Evolutionary conservation across 2,113 vertebrate genomes (phyloP).

Genomic region (Ginglymostoma cirratum): DNA sequence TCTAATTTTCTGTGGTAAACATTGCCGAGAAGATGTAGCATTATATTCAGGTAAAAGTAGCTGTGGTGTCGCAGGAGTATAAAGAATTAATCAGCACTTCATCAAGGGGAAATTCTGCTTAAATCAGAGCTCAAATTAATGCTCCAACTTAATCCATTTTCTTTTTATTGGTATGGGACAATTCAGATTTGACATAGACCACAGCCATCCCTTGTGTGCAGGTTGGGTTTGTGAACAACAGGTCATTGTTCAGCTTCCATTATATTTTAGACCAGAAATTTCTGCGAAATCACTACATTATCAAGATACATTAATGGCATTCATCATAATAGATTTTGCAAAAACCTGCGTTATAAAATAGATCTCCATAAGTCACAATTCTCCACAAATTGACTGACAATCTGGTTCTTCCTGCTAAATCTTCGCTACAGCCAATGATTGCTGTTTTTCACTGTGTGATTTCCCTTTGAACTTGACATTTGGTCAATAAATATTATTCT

Average conservation of each 20-base stretch:
- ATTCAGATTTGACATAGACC: background rate
- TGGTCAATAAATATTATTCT: background rate
- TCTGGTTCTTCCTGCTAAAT: background rate
- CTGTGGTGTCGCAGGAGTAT: background rate
- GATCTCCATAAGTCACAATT: background rate
- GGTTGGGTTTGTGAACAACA: too few species aligned
- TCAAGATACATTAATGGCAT: background rate
- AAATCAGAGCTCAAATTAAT: background rate
- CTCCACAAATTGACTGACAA: background rate
- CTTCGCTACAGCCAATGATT: background rate
- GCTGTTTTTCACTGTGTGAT: background rate
- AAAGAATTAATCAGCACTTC: background rate
- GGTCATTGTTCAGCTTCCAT: background rate
- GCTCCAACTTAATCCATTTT: background rate
- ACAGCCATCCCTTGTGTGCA: background rate
- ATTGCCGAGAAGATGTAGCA: background rate
- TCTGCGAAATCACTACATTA: background rate
- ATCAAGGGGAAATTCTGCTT: background rate
- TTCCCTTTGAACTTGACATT: background rate
- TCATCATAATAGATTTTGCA: background rate
- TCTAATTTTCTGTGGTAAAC: background rate
- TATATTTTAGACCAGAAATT: background rate
- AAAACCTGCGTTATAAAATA: background rate
- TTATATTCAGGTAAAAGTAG: background rate
- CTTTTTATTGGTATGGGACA: background rate